Evolutionary conservation across 1,140 invertebrate species (phyloP).

Genomic region (Heliothis virescens): DNA sequence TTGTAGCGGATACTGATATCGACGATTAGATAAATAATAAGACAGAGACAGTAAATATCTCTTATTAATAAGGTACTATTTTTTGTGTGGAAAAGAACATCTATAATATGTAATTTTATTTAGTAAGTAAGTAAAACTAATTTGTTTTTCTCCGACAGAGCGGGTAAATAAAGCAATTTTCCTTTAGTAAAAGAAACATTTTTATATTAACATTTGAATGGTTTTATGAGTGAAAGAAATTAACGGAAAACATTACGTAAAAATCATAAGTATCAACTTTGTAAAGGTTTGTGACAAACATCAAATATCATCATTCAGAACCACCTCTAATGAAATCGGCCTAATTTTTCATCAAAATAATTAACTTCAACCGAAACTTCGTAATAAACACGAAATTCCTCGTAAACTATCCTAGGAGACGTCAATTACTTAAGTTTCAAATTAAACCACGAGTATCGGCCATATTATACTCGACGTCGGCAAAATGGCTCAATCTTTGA

Average conservation of each 20-base stretch:
- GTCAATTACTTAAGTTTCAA: conserved; percentile 51
- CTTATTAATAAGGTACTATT: background rate
- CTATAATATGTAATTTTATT: background rate
- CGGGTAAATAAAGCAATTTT: conserved; percentile 1
- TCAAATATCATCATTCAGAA: background rate
- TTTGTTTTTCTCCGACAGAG: conserved; percentile 1
- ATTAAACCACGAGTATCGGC: conserved; percentile 41
- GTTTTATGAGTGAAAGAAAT: background rate
- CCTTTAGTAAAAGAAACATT: background rate
- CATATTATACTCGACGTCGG: conserved; percentile 20
- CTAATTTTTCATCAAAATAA: conserved; percentile 17
- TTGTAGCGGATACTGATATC: no score
- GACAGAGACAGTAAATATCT: no score
- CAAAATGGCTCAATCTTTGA: conserved; percentile 45
- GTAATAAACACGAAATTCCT: conserved; percentile 38
- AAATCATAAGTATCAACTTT: no score
- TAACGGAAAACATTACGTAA: no score
- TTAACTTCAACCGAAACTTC: background rate
- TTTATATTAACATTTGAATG: background rate
- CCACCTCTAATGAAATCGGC: background rate
- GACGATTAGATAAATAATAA: no score
- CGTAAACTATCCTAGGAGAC: conserved; percentile 43
- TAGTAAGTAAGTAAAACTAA: conserved; percentile 9
- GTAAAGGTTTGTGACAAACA: background rate
- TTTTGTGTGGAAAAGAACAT: background rate